Conservation (phyloP, 2,888 invertebrate species). For the Brenthis daphne region DNA sequence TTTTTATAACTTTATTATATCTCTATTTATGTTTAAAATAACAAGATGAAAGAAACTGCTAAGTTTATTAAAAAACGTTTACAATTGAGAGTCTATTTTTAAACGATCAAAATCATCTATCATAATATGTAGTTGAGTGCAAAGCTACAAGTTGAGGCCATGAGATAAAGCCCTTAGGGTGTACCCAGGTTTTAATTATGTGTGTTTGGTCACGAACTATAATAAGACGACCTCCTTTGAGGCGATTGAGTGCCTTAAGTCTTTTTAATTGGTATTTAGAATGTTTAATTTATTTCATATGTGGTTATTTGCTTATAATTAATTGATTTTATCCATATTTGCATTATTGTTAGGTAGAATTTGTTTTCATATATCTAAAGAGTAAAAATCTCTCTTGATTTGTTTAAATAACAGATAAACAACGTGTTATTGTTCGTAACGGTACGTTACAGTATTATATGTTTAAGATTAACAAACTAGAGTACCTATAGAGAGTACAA, state of each 20-base stretch:
- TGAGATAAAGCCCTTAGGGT: constrained; percentile 36
- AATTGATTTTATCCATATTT: background rate
- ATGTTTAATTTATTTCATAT: constrained; percentile 29
- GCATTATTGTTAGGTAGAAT: background rate
- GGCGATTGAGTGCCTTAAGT: constrained; percentile 33
- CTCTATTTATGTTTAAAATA: too few species aligned
- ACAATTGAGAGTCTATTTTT: constrained; percentile 12
- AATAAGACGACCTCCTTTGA: constrained; percentile 36
- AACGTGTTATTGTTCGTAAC: too few species aligned
- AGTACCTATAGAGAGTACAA: too few species aligned
- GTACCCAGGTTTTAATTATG: constrained; percentile 39
- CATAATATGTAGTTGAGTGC: constrained; percentile 27
- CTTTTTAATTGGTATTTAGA: constrained; percentile 34
- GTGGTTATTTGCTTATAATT: constrained; percentile 6
- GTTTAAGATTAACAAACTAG: too few species aligned
- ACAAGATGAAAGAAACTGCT: too few species aligned
- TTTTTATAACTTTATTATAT: too few species aligned
- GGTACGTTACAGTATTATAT: too few species aligned
- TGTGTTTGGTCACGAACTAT: constrained; percentile 39
- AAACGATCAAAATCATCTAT: constrained; percentile 28
- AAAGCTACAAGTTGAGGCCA: constrained; percentile 29
- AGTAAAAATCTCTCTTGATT: too few species aligned
- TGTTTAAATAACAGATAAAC: too few species aligned
- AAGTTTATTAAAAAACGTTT: background rate
- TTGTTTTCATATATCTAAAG: background rate